phyloP scores from a whole-genome alignment of 2,888 invertebrate species.

The Ecliptopera silaceata region DNA sequence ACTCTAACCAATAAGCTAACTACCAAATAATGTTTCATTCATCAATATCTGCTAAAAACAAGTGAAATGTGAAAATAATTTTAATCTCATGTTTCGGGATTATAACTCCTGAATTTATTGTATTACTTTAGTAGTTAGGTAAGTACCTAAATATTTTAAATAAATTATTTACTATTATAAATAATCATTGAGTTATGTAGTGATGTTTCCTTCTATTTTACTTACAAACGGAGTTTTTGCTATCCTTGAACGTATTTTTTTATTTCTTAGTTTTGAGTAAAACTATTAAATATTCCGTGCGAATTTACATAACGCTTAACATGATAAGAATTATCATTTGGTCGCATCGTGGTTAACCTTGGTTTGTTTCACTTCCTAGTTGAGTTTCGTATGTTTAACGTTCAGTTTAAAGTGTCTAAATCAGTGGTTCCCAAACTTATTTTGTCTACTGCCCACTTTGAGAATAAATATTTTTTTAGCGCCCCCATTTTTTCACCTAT shows the following conservation, averaged over 20 bases:
- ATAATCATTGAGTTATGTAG: background rate
- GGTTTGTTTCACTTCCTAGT: constrained; percentile 55
- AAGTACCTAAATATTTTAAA: no score
- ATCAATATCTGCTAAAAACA: background rate
- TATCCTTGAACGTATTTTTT: background rate
- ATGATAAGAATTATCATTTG: constrained; percentile 60
- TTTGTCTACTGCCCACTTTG: no score
- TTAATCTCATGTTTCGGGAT: background rate
- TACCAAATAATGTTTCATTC: background rate
- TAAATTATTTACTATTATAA: background rate
- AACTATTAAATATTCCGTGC: constrained; percentile 19
- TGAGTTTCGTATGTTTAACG: constrained; percentile 36
- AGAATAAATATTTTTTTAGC: no score
- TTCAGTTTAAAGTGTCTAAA: constrained; percentile 15
- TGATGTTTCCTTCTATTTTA: background rate
- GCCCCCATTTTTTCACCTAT: no score
- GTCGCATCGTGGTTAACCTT: constrained; percentile 53
- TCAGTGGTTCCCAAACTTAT: no score
- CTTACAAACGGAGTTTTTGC: no score
- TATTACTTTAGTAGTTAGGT: no score
- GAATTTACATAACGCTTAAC: constrained; percentile 40
- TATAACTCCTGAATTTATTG: no score
- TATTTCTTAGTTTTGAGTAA: background rate
- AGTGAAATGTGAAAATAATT: no score
- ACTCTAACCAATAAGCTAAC: background rate